Evolutionary conservation across 2,888 invertebrate genomes (phyloP).

Genomic region (Prosopocoilus inquinatus): DNA sequence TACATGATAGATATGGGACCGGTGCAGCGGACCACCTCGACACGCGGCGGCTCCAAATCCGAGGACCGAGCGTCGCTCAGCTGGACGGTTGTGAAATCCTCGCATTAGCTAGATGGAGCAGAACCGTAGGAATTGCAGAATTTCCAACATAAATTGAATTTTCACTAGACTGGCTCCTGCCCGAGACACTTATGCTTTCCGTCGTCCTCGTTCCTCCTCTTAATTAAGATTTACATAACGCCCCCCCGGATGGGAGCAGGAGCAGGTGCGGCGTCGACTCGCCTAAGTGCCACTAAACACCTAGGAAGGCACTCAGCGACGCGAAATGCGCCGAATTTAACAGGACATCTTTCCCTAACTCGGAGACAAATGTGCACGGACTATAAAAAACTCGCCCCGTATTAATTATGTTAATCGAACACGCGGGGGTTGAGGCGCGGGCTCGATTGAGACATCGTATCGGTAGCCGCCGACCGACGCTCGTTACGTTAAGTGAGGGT

Average conservation of each 20-base stretch:
- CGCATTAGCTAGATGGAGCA: slow-evolving; percentile 48
- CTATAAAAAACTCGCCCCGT: too few relatives aligned
- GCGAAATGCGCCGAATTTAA: slow-evolving; percentile 33
- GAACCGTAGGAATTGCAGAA: slow-evolving; percentile 46
- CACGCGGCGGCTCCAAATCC: neutral
- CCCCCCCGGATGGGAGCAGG: neutral
- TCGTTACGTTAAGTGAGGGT: too few relatives aligned
- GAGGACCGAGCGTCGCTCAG: slow-evolving; percentile 7
- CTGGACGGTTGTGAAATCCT: slow-evolving; percentile 33
- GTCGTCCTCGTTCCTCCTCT: neutral
- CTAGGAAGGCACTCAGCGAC: slow-evolving; percentile 36
- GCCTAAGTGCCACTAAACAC: slow-evolving; percentile 35
- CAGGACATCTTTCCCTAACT: too few relatives aligned
- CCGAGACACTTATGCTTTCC: slow-evolving; percentile 13
- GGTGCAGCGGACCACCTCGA: slow-evolving; percentile 24
- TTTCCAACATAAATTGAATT: slow-evolving; percentile 50
- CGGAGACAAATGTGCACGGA: too few relatives aligned
- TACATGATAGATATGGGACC: slow-evolving; percentile 44
- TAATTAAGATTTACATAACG: too few relatives aligned
- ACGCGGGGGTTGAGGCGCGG: too few relatives aligned
- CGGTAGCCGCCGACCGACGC: too few relatives aligned
- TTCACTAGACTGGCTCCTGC: slow-evolving; percentile 44
- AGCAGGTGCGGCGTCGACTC: slow-evolving; percentile 34
- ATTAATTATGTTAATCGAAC: too few relatives aligned
- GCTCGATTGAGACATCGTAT: too few relatives aligned